These are phyloP conservation scores for Lampris megalopsis DNA, from an alignment of 2,113 vertebrate species.

Conservation along the genomic window DNA sequence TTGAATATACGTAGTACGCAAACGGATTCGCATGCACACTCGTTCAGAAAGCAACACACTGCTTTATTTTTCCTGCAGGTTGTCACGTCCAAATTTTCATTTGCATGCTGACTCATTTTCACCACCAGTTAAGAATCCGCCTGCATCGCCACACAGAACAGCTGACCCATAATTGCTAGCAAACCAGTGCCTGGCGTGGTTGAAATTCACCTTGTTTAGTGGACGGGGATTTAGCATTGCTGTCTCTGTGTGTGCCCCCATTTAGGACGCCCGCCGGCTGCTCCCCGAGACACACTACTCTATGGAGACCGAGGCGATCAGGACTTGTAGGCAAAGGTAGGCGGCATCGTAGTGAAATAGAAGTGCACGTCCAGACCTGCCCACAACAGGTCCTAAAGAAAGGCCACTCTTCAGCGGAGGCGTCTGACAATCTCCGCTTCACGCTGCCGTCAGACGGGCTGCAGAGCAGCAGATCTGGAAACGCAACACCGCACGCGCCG, in stretches of 20 bases:
- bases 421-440: not conserved
- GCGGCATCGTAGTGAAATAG: not conserved
- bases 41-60: not conserved
- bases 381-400: slow-evolving; percentile 1
- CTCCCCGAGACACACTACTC: not conserved
- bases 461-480: not conserved
- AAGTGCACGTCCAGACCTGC: slow-evolving; percentile 36
- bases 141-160: not conserved
- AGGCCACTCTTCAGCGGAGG: not conserved
- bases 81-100: no score
- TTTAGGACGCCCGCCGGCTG: not conserved
- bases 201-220: not conserved
- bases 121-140: no score
- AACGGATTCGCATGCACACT: not conserved
- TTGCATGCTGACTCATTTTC: no score
- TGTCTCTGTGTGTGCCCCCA: not conserved
- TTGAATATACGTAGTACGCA: not conserved
- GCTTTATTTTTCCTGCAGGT: no score
- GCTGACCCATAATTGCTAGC: not conserved
- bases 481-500: not conserved
- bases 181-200: not conserved
- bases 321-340: not conserved
- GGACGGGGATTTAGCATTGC: not conserved
- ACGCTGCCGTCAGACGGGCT: slow-evolving; percentile 1
- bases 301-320: not conserved